Conservation (phyloP, 2,113 vertebrate species). For the Uropsilus gracilis region DNA sequence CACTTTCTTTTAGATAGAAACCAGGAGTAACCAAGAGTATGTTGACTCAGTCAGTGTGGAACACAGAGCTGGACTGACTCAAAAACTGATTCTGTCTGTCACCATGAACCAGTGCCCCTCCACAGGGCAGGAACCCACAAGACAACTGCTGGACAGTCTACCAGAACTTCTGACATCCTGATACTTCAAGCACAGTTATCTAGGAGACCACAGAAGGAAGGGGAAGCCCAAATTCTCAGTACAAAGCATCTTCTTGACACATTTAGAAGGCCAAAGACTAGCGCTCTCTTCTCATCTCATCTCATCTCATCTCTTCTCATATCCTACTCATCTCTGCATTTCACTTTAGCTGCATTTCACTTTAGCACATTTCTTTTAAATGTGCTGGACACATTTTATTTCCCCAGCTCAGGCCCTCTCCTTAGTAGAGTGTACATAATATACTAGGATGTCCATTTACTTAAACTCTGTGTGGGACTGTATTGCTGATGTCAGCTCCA, state of each 20-base stretch:
- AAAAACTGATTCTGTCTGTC: not conserved
- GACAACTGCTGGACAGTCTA: not conserved
- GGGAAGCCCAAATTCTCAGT: not conserved
- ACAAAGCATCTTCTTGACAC: not conserved
- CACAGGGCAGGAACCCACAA: not conserved
- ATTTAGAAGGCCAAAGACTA: not conserved
- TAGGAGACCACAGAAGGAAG: not conserved
- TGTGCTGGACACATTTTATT: fast-evolving
- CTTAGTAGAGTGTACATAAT: not conserved
- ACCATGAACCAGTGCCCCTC: not conserved
- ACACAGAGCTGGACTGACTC: not conserved
- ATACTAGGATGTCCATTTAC: not conserved
- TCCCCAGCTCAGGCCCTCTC: not conserved
- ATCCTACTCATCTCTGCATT: not conserved
- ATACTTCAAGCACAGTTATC: not conserved
- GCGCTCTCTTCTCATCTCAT: not conserved
- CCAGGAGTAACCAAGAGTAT: not conserved
- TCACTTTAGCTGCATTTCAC: not conserved
- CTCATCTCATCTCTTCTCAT: no score
- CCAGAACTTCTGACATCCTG: not conserved
- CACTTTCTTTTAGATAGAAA: not conserved
- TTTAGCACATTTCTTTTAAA: no score
- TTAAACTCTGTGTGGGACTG: not conserved
- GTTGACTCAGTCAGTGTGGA: not conserved
- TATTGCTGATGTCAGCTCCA: not conserved